phyloP scores from a whole-genome alignment of 2,797 vertebrate genomes.

The Periophthalmus magnuspinnatus region DNA sequence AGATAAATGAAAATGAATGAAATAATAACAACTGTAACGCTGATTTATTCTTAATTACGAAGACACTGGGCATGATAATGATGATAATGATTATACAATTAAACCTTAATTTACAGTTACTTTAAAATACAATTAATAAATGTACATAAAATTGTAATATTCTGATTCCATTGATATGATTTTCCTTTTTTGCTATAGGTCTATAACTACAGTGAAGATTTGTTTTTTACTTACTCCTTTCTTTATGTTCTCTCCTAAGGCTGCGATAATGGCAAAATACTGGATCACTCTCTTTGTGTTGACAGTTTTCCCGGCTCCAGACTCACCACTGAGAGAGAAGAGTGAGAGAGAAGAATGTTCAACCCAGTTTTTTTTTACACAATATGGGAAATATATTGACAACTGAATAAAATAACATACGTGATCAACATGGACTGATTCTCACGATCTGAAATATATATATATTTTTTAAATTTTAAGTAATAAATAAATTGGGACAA shows the following conservation, averaged over 20 bases:
- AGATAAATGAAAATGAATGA: no score
- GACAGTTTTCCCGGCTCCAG: slow-evolving; percentile 99
- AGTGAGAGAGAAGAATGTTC: slow-evolving; percentile 43
- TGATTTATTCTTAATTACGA: no score
- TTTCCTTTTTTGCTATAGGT: no score
- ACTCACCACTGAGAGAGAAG: slow-evolving; percentile 88
- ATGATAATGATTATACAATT: no score
- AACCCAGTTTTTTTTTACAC: slow-evolving; percentile 47
- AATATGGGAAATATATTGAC: slow-evolving; percentile 23
- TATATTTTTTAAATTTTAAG: not conserved
- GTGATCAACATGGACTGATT: slow-evolving; percentile 99
- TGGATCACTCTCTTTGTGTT: slow-evolving; percentile 99
- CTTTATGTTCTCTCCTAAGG: slow-evolving; percentile 90
- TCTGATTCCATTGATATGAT: no score
- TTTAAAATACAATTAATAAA: no score
- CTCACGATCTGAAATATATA: slow-evolving; percentile 86
- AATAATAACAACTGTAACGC: no score
- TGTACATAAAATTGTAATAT: no score
- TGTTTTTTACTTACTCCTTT: slow-evolving; percentile 87
- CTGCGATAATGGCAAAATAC: slow-evolving; percentile 98
- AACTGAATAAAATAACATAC: slow-evolving; percentile 61
- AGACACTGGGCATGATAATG: no score
- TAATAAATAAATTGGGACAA: not conserved
- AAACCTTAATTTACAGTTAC: no score
- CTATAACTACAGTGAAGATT: not conserved